These are phyloP conservation scores for Mandrillus leucophaeus DNA, from an alignment of 2,113 vertebrate species.

Conservation along the genomic window DNA sequence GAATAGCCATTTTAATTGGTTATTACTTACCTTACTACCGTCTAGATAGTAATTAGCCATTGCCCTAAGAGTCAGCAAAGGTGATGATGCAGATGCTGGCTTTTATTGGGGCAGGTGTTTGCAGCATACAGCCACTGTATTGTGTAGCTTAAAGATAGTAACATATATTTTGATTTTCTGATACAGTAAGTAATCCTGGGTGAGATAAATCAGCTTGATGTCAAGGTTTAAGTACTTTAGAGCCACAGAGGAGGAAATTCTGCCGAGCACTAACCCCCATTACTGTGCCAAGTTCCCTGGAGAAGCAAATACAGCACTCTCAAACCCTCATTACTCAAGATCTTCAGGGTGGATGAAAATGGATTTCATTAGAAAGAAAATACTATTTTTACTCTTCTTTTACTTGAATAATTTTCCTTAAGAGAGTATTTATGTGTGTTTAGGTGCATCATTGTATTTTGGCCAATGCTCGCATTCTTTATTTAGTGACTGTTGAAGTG, in stretches of 20 bases:
- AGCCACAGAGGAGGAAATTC: background rate
- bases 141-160: background rate
- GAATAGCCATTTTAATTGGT: slow-evolving; percentile 25
- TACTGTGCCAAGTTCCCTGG: background rate
- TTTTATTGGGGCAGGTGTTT: slow-evolving; percentile 12
- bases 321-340: background rate
- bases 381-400: background rate
- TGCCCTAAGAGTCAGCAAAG: background rate
- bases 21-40: background rate
- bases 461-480: background rate
- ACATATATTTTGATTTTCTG: slow-evolving; percentile 18
- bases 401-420: background rate
- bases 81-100: background rate
- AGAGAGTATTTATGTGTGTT: background rate
- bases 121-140: background rate
- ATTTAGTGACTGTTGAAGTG: background rate
- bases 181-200: slow-evolving; percentile 10
- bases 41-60: background rate
- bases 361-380: slow-evolving; percentile 1
- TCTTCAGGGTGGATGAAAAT: background rate
- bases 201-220: slow-evolving; percentile 35
- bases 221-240: background rate
- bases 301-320: background rate
- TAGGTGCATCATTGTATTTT: background rate
- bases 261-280: background rate